Conservation (phyloP, 2,113 vertebrate species). For the Atherinomorus stipes region DNA sequence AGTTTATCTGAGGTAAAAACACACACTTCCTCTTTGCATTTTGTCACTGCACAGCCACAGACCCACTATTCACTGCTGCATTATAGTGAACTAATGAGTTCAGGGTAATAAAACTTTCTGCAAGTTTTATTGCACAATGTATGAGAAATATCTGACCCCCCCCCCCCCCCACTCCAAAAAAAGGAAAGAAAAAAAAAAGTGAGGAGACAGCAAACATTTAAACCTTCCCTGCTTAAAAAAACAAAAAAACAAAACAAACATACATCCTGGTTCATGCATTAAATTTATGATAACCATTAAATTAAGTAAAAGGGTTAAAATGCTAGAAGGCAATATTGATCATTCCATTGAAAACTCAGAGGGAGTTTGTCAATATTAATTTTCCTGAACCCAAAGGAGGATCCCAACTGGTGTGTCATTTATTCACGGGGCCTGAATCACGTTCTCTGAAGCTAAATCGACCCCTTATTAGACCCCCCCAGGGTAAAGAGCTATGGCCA, state of each 20-base stretch:
- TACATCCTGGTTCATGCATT: constrained; percentile 63
- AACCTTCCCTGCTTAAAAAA: constrained; percentile 49
- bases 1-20: constrained; percentile 45
- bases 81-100: constrained; percentile 64
- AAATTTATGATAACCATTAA: constrained; percentile 83
- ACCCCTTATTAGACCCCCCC: constrained; percentile 66
- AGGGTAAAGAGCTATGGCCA: constrained; percentile 70
- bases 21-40: constrained; percentile 1
- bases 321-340: constrained; percentile 84
- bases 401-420: constrained; percentile 82
- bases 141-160: constrained; percentile 71
- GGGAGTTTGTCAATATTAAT: constrained; percentile 86
- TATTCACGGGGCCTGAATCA: constrained; percentile 81
- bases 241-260: constrained; percentile 22
- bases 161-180: too few relatives aligned
- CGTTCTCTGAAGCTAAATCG: constrained; percentile 78
- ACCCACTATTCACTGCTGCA: constrained; percentile 30
- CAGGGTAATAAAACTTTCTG: constrained; percentile 65
- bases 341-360: constrained; percentile 85
- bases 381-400: constrained; percentile 85
- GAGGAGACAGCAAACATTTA: constrained; percentile 62
- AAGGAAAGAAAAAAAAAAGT: constrained; percentile 64
- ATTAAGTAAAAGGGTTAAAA: constrained; percentile 86
- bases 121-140: constrained; percentile 64
- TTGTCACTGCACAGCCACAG: constrained; percentile 24